Conservation (phyloP, 2,888 invertebrate species). For the Dione vanillae region DNA sequence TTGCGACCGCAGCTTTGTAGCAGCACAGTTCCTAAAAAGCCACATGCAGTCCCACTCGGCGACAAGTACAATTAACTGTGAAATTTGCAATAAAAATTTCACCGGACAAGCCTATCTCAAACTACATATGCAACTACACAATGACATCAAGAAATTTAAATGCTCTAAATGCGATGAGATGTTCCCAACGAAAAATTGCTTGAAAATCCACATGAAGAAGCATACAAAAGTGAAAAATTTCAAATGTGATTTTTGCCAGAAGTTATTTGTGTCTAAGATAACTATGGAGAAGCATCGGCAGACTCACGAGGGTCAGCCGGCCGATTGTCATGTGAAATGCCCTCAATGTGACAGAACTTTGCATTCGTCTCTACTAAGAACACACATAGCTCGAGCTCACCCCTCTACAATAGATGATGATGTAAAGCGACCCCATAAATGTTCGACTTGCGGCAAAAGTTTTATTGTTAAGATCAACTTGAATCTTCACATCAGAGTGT, state of each 20-base stretch:
- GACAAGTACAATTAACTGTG: constrained; percentile 76
- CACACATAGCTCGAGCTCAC: constrained; percentile 72
- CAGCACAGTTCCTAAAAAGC: constrained; percentile 78
- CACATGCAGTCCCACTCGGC: constrained; percentile 80
- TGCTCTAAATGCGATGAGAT: constrained; percentile 79
- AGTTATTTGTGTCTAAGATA: constrained; percentile 77
- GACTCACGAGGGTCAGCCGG: constrained; percentile 75
- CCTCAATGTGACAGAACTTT: constrained; percentile 76
- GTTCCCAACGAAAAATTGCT: constrained; percentile 78
- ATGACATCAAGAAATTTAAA: constrained; percentile 79
- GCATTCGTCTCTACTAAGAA: constrained; percentile 73
- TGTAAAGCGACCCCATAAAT: constrained; percentile 77
- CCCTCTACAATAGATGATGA: constrained; percentile 71
- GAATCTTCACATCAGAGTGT: constrained; percentile 77
- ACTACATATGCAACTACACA: constrained; percentile 79
- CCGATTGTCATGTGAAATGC: constrained; percentile 79
- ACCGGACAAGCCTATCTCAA: constrained; percentile 79
- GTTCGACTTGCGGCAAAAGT: constrained; percentile 76
- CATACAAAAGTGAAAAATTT: constrained; percentile 81
- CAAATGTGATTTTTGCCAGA: constrained; percentile 76
- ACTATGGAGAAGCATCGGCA: constrained; percentile 80
- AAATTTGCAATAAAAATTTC: constrained; percentile 75
- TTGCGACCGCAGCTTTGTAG: constrained; percentile 77
- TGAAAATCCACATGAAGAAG: constrained; percentile 80
- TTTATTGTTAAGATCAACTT: constrained; percentile 79